These are phyloP conservation scores for Delphinapterus leucas DNA, from an alignment of 2,113 vertebrate species.

Conservation along the genomic window DNA sequence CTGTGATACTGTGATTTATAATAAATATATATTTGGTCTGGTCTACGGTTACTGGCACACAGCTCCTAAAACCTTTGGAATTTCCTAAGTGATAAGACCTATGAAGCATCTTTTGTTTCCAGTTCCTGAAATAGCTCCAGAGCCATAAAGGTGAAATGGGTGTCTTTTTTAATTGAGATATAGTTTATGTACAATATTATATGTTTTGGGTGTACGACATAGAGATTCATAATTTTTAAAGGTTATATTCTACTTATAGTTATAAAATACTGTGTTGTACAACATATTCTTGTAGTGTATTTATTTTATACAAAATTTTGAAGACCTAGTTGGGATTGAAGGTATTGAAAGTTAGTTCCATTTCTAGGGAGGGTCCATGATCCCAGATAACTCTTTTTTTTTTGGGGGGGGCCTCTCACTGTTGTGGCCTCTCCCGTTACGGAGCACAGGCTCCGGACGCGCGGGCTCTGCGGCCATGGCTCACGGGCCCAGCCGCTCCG, in stretches of 20 bases:
- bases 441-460: too few relatives aligned
- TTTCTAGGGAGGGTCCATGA: neutral
- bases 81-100: neutral
- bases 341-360: neutral
- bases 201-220: neutral
- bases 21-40: neutral
- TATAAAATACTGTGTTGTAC: neutral
- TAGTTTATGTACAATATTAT: neutral
- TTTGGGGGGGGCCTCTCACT: too few relatives aligned
- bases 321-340: neutral
- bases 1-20: neutral
- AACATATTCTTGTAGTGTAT: neutral
- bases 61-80: neutral
- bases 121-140: neutral
- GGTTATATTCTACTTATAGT: neutral
- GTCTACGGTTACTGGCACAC: neutral
- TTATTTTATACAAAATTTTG: neutral
- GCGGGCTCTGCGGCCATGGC: too few relatives aligned
- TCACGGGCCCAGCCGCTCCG: too few relatives aligned
- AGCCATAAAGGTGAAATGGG: neutral
- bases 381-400: neutral
- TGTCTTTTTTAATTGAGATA: neutral
- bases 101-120: neutral
- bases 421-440: too few relatives aligned
- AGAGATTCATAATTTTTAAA: neutral